phyloP scores from a whole-genome alignment of 2,888 invertebrate species.

The Nephrocerus scutellatus region DNA sequence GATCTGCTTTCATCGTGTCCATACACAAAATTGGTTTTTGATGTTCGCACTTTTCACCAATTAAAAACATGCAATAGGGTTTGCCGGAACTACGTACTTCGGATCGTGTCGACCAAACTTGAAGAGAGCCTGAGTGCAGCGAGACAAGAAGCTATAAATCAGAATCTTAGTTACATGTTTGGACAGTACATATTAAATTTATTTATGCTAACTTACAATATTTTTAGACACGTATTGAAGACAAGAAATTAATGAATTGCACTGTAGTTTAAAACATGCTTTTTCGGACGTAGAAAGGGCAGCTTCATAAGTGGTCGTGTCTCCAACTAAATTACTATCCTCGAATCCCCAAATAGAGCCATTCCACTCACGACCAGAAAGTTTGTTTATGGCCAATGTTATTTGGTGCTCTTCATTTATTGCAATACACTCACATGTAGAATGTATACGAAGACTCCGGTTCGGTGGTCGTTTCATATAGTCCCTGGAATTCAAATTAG shows the following conservation, averaged over 20 bases:
- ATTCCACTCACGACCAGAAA: conserved; percentile 39
- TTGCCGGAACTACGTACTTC: conserved; percentile 29
- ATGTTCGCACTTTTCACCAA: conserved; percentile 38
- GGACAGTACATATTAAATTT: neutral
- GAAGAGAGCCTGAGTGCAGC: conserved; percentile 34
- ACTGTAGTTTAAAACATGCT: conserved; percentile 34
- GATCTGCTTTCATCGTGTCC: conserved; percentile 29
- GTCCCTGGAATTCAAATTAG: conserved; percentile 44
- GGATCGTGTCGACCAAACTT: conserved; percentile 44
- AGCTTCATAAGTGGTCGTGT: no score
- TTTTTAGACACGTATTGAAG: conserved; percentile 35
- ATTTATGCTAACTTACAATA: conserved; percentile 27
- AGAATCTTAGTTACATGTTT: conserved; percentile 1
- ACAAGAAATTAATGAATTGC: conserved; percentile 35
- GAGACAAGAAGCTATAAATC: conserved; percentile 32
- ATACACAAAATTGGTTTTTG: conserved; percentile 36
- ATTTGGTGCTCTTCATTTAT: conserved; percentile 30
- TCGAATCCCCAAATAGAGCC: conserved; percentile 41
- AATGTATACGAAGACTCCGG: conserved; percentile 33
- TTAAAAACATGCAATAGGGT: conserved; percentile 38
- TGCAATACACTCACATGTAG: conserved; percentile 39
- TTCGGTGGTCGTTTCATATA: conserved; percentile 38
- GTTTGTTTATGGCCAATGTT: conserved; percentile 37
- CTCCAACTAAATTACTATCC: conserved; percentile 23
- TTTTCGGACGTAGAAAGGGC: conserved; percentile 25